A percentile compares a stretch with the other conserved stretches of the same genome.
Conservation (phyloP, 2,888 invertebrate genomes). For the Watsonalla cultraria region DNA sequence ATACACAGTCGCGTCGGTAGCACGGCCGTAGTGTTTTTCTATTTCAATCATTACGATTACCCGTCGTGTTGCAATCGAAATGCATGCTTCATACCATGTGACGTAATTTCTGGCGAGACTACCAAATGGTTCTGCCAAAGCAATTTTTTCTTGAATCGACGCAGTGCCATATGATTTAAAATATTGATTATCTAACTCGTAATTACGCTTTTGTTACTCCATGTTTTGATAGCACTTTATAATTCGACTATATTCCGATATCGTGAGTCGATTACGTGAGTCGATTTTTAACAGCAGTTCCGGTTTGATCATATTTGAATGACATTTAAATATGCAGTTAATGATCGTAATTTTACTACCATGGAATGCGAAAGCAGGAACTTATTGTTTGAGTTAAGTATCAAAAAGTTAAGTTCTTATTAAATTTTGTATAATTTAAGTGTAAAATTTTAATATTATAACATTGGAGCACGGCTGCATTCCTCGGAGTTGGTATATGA, state of each 20-base stretch:
- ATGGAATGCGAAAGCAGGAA: conserved; percentile 21
- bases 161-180: conserved; percentile 6
- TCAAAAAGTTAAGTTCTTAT: too few species aligned
- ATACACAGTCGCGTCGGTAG: background rate
- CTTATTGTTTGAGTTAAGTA: too few species aligned
- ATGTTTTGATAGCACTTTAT: conserved; percentile 1
- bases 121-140: conserved; percentile 28
- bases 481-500: too few species aligned
- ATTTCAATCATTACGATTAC: conserved; percentile 43
- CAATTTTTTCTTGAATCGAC: conserved; percentile 29
- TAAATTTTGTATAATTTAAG: too few species aligned
- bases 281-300: conserved; percentile 45
- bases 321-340: conserved; percentile 16
- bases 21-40: conserved; percentile 5
- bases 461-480: too few species aligned
- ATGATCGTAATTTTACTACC: conserved; percentile 11
- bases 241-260: conserved; percentile 1
- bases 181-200: conserved; percentile 9
- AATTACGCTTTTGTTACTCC: conserved; percentile 3
- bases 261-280: conserved; percentile 41
- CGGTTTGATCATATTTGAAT: conserved; percentile 28
- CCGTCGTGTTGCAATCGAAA: conserved; percentile 49
- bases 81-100: conserved; percentile 29
- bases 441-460: too few species aligned
- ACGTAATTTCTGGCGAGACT: conserved; percentile 55